These are phyloP conservation scores for Palythoa grandis DNA, from an alignment of 92 coral and sea anemone species.

Conservation along the genomic window DNA sequence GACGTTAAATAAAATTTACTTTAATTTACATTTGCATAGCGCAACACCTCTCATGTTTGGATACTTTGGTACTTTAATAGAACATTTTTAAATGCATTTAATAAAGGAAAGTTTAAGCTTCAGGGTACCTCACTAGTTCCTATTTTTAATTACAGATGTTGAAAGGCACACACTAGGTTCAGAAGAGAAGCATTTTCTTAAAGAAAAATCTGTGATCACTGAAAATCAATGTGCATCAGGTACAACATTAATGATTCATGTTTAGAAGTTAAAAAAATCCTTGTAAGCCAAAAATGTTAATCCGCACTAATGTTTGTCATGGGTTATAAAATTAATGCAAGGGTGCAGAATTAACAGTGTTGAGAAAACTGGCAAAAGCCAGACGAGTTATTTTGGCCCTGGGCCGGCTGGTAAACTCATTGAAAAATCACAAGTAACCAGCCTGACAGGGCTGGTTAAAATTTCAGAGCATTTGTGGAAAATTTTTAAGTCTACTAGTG, in stretches of 20 bases:
- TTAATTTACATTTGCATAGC: background rate
- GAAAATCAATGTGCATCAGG: constrained; percentile 51
- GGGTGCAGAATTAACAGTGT: too few species aligned
- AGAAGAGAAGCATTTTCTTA: constrained; percentile 78
- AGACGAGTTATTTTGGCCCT: too few species aligned
- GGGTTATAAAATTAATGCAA: too few species aligned
- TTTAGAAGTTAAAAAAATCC: background rate
- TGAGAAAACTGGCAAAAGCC: too few species aligned
- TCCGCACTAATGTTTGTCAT: background rate
- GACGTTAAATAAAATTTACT: too few species aligned
- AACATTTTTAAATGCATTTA: background rate
- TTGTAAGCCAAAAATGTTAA: background rate
- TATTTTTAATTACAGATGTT: constrained; percentile 58
- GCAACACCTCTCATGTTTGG: too few species aligned
- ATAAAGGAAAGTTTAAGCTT: background rate
- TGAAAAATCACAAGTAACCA: too few species aligned
- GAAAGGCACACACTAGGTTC: constrained; percentile 61
- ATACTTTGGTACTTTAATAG: too few species aligned
- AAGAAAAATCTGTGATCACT: constrained; percentile 71
- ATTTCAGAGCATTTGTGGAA: too few species aligned
- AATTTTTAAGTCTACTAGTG: too few species aligned
- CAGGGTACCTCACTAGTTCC: background rate
- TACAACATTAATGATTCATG: constrained; percentile 10
- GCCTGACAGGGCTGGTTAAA: too few species aligned
- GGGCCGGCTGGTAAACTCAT: too few species aligned